These are phyloP conservation scores for Hippocampus guttulatus DNA, from an alignment of 2,113 vertebrate species.

Conservation along the genomic window DNA sequence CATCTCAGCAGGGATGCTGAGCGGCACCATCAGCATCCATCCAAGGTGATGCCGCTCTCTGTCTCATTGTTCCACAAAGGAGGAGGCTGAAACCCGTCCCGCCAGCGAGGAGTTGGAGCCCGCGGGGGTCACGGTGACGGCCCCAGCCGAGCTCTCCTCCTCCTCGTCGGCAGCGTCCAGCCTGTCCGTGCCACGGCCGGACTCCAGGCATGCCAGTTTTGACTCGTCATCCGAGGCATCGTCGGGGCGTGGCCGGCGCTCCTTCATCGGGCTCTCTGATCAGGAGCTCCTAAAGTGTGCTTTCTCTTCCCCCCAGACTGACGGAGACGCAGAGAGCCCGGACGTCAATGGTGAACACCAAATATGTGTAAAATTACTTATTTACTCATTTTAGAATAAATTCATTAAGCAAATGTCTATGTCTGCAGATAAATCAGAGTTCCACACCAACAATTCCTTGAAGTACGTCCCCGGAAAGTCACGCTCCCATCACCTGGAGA, in stretches of 20 bases:
- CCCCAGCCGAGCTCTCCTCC: slow-evolving; percentile 30
- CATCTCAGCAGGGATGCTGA: background rate
- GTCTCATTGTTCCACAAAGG: slow-evolving; percentile 50
- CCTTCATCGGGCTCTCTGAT: slow-evolving; percentile 64
- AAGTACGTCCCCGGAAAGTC: slow-evolving; percentile 87
- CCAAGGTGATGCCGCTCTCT: background rate
- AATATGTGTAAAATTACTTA: background rate
- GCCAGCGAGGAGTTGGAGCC: slow-evolving; percentile 23
- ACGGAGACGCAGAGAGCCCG: slow-evolving; percentile 52
- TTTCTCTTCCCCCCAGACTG: slow-evolving; percentile 57
- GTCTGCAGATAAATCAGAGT: slow-evolving; percentile 30
- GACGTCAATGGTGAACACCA: slow-evolving; percentile 37
- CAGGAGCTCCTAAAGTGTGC: slow-evolving; percentile 63
- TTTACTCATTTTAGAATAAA: too few species aligned
- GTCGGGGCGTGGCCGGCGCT: slow-evolving; percentile 29
- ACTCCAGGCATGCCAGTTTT: slow-evolving; percentile 29
- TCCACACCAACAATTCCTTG: slow-evolving; percentile 55
- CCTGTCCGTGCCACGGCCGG: slow-evolving; percentile 20
- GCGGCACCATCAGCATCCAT: background rate
- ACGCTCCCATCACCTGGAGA: slow-evolving; percentile 83
- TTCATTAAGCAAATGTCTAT: background rate
- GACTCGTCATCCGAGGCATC: slow-evolving; percentile 34
- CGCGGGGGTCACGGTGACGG: background rate
- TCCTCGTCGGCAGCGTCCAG: slow-evolving; percentile 26
- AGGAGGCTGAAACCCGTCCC: slow-evolving; percentile 36